These are phyloP conservation scores for Danio tinwini DNA, from an alignment of 2,797 vertebrate species.

Conservation along the genomic window DNA sequence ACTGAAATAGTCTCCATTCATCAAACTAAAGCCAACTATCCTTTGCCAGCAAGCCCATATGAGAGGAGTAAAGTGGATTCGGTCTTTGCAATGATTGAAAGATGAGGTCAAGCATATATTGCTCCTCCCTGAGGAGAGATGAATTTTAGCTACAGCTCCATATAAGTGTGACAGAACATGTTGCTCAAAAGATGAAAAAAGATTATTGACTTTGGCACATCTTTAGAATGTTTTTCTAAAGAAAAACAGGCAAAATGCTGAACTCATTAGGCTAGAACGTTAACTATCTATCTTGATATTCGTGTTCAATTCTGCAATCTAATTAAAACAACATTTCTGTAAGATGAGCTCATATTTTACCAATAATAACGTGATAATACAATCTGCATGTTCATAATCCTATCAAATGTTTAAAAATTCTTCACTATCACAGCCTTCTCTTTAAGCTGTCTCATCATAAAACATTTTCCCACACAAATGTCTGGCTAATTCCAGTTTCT, in stretches of 20 bases:
- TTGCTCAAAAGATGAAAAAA: background rate
- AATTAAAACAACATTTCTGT: background rate
- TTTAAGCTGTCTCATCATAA: background rate
- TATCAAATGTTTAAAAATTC: background rate
- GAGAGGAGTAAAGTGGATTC: background rate
- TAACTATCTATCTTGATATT: background rate
- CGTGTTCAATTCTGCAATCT: background rate
- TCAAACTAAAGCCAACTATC: conserved; percentile 1
- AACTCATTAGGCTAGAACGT: background rate
- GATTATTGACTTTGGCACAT: conserved; percentile 14
- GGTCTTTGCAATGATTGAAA: background rate
- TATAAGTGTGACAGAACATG: background rate
- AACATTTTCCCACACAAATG: background rate
- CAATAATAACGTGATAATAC: background rate
- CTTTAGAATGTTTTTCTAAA: background rate
- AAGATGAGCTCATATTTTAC: background rate
- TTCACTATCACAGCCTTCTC: background rate
- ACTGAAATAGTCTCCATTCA: background rate
- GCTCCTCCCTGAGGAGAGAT: background rate
- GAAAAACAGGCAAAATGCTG: conserved; percentile 8
- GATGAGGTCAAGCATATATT: conserved; percentile 11
- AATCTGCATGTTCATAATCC: background rate
- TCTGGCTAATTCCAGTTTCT: background rate
- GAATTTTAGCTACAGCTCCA: conserved; percentile 3
- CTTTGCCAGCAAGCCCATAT: background rate